Percentiles rank a stretch among this genome's conserved stretches.
Conservation (phyloP, 1,140 invertebrate species). For the Lasaia peninsularis region DNA sequence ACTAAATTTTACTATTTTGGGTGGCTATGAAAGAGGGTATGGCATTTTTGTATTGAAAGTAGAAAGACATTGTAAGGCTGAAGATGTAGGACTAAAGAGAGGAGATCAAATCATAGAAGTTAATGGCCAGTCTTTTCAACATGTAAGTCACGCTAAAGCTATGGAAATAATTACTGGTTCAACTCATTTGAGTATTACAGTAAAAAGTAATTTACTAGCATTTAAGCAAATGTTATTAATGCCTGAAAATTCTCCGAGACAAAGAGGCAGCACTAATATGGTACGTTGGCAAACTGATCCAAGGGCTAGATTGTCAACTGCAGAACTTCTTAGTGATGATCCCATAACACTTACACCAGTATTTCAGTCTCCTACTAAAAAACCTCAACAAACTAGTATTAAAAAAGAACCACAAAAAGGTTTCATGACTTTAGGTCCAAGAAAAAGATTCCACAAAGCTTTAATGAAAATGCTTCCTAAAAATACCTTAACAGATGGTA, state of each 20-base stretch:
- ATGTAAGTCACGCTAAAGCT: slow-evolving; percentile 92
- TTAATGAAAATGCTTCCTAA: slow-evolving; percentile 94
- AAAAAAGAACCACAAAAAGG: slow-evolving; percentile 86
- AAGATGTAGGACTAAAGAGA: slow-evolving; percentile 96
- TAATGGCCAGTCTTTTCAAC: slow-evolving; percentile 96
- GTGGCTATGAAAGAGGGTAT: slow-evolving; percentile 93
- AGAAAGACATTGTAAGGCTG: slow-evolving; percentile 94
- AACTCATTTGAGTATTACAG: slow-evolving; percentile 96
- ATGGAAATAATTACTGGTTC: slow-evolving; percentile 95
- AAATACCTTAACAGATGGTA: slow-evolving; percentile 85
- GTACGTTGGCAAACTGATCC: slow-evolving; percentile 81
- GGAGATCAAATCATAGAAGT: slow-evolving; percentile 99
- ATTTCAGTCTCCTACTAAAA: slow-evolving; percentile 91
- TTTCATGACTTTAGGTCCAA: slow-evolving; percentile 93
- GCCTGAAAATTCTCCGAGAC: slow-evolving; percentile 88
- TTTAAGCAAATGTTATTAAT: slow-evolving; percentile 92
- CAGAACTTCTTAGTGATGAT: slow-evolving; percentile 84
- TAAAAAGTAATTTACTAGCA: slow-evolving; percentile 96
- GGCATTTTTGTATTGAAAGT: slow-evolving; percentile 98
- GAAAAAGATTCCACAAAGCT: slow-evolving; percentile 90
- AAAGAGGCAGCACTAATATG: slow-evolving; percentile 78
- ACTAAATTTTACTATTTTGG: slow-evolving; percentile 94
- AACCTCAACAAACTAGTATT: slow-evolving; percentile 81
- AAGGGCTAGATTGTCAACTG: slow-evolving; percentile 80
- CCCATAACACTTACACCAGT: slow-evolving; percentile 88